phyloP scores from a whole-genome alignment of 2,888 invertebrate species.

The Agrotis clavis region DNA sequence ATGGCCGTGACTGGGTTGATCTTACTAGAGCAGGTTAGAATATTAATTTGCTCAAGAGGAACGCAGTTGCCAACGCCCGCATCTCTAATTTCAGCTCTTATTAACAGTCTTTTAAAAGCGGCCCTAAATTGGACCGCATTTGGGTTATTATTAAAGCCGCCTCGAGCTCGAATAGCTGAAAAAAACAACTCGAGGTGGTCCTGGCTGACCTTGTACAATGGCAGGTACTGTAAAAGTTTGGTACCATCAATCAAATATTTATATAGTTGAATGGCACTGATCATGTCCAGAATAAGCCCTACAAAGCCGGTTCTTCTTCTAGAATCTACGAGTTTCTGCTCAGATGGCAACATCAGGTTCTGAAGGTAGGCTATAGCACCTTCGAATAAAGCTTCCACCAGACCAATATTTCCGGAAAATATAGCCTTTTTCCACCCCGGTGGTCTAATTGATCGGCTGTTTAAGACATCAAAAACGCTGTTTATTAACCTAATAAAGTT shows the following conservation, averaged over 20 bases:
- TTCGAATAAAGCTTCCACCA: conserved; percentile 1
- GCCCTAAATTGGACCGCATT: no score
- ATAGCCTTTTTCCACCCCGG: no score
- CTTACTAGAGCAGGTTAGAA: conserved; percentile 17
- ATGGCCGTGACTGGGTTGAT: conserved; percentile 14
- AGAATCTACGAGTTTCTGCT: conserved; percentile 1
- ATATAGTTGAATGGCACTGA: background rate
- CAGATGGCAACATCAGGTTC: background rate
- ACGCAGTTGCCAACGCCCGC: conserved; percentile 10
- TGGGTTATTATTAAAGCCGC: background rate
- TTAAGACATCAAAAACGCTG: no score
- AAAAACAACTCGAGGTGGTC: conserved; percentile 17
- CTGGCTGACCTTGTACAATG: conserved; percentile 13
- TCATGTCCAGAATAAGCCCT: conserved; percentile 5
- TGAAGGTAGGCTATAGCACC: conserved; percentile 3
- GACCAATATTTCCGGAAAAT: no score
- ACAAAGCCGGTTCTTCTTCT: background rate
- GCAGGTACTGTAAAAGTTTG: conserved; percentile 5
- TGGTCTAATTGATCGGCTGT: no score
- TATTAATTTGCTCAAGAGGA: conserved; percentile 18
- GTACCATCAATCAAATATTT: background rate
- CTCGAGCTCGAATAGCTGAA: background rate
- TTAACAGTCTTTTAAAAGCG: no score
- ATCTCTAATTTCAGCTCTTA: no score
- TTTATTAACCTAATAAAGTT: no score